phyloP scores from a whole-genome alignment of 2,888 invertebrate genomes.

The Alloplasta piceator region DNA sequence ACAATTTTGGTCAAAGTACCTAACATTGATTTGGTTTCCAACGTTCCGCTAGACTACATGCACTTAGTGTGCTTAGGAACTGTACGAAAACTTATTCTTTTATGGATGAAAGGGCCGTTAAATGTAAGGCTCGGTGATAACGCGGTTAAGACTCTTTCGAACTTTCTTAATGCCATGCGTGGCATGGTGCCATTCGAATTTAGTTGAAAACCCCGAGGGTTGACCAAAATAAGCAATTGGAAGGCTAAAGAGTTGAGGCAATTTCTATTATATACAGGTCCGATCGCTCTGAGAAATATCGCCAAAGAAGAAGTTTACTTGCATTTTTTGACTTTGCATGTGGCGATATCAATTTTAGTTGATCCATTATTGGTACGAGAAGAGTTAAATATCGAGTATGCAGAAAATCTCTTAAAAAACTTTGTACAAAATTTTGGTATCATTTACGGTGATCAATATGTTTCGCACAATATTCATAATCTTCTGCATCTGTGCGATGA shows the following conservation, averaged over 20 bases:
- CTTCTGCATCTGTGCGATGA: constrained; percentile 65
- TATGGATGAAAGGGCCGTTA: constrained; percentile 31
- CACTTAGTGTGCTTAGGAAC: constrained; percentile 61
- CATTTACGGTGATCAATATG: constrained; percentile 14
- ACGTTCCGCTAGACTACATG: constrained; percentile 66
- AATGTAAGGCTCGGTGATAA: background rate
- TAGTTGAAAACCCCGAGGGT: constrained; percentile 25
- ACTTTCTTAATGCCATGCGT: background rate
- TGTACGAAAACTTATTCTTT: constrained; percentile 53
- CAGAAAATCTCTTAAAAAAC: constrained; percentile 42
- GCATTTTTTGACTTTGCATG: constrained; percentile 31
- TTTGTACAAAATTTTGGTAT: constrained; percentile 38
- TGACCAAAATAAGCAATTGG: constrained; percentile 26
- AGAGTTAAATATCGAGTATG: constrained; percentile 39
- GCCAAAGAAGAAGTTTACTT: constrained; percentile 3
- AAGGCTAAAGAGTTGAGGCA: constrained; percentile 42
- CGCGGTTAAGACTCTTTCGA: background rate
- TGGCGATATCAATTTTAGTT: constrained; percentile 34
- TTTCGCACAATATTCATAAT: constrained; percentile 74
- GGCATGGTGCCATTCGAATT: constrained; percentile 23
- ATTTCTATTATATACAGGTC: constrained; percentile 45
- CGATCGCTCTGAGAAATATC: constrained; percentile 14
- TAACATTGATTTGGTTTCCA: constrained; percentile 49
- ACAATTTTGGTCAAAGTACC: constrained; percentile 16
- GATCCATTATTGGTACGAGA: background rate